Conservation (phyloP, 2,113 vertebrate genomes). For the Eurystomus gularis region DNA sequence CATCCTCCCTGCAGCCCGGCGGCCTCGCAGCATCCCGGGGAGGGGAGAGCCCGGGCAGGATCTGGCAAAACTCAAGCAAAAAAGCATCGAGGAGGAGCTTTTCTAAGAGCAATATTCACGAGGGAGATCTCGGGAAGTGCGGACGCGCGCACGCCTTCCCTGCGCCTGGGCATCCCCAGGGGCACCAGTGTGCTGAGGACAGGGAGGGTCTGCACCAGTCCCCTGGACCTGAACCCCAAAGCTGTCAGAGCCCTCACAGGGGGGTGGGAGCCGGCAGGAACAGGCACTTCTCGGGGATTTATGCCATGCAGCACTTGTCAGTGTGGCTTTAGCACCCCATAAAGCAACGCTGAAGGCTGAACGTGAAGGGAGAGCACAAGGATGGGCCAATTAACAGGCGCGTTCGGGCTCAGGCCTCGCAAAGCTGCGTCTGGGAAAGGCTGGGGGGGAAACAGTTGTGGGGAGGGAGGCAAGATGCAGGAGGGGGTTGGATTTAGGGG, state of each 20-base stretch:
- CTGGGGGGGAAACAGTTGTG: fast-evolving
- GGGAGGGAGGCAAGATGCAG: fast-evolving
- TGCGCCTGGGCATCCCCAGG: background rate
- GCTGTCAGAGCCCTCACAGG: fast-evolving
- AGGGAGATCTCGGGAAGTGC: background rate
- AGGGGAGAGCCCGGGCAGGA: background rate
- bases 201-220: fast-evolving
- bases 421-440: background rate
- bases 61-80: background rate
- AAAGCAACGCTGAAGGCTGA: background rate
- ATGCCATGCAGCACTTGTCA: background rate
- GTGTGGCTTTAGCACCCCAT: background rate
- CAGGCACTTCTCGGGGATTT: fast-evolving
- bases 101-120: fast-evolving
- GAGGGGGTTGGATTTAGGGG: background rate
- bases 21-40: background rate
- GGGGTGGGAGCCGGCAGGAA: background rate
- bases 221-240: background rate
- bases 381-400: background rate
- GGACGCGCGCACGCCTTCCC: background rate
- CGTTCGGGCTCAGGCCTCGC: background rate
- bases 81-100: background rate
- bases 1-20: background rate
- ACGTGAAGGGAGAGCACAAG: background rate
- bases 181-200: fast-evolving